These are phyloP conservation scores for Yponomeuta malinellus DNA, from an alignment of 2,888 invertebrate species.

Conservation along the genomic window DNA sequence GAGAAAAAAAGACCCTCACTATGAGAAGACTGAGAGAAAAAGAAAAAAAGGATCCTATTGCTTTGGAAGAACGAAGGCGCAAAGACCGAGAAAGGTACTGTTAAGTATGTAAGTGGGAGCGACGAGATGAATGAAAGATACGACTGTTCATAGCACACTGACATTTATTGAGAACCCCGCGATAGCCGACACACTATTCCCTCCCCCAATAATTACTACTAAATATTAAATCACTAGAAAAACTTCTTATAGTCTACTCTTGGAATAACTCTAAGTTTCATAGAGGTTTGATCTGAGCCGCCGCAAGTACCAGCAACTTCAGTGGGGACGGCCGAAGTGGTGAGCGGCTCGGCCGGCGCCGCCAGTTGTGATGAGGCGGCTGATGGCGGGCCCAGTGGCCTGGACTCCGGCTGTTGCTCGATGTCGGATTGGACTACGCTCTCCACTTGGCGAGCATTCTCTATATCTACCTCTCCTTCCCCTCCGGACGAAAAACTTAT, in stretches of 20 bases:
- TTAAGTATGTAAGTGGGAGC: no score
- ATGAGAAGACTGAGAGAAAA: no score
- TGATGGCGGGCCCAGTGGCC: neutral
- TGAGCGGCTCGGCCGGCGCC: neutral
- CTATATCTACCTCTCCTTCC: no score
- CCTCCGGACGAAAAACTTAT: no score
- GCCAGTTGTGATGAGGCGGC: neutral
- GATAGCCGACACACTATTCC: neutral
- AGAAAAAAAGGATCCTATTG: no score
- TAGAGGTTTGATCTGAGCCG: neutral
- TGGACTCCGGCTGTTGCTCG: no score
- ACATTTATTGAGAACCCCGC: neutral
- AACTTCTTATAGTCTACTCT: neutral
- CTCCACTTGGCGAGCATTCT: no score
- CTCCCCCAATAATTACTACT: slow-evolving; percentile 1
- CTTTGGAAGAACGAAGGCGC: no score
- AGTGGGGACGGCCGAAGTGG: neutral
- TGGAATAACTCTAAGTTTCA: neutral
- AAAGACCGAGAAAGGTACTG: no score
- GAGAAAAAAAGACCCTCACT: no score
- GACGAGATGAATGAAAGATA: neutral
- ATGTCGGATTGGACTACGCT: no score
- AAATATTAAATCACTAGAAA: neutral
- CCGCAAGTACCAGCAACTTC: neutral
- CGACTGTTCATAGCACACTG: neutral